Conservation (phyloP, 2,113 vertebrate species). For the Puffinus mauretanicus region DNA sequence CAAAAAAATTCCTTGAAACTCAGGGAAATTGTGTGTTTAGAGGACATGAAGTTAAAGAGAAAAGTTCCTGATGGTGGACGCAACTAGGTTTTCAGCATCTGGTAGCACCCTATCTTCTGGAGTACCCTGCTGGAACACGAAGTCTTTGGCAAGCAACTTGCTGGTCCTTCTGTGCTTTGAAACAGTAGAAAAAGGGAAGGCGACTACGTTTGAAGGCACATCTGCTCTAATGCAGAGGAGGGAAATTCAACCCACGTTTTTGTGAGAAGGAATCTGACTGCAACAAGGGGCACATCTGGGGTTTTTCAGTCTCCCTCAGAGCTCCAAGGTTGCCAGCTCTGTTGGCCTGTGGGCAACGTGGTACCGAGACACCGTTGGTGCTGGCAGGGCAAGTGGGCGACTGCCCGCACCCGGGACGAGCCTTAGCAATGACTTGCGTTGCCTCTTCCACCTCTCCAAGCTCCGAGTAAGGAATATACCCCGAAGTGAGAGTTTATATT, state of each 20-base stretch:
- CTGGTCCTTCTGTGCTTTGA: not conserved
- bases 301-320: not conserved
- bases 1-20: not conserved
- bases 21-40: not conserved
- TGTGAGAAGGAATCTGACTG: not conserved
- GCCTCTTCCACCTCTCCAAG: not conserved
- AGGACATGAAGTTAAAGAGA: not conserved
- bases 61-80: not conserved
- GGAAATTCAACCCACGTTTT: not conserved
- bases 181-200: not conserved
- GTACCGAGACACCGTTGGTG: fast-evolving
- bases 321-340: not conserved
- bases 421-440: not conserved
- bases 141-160: not conserved
- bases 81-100: not conserved
- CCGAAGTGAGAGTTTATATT: not conserved
- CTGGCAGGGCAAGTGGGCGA: not conserved
- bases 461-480: not conserved
- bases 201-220: fast-evolving
- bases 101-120: not conserved
- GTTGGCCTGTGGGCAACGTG: too few species aligned
- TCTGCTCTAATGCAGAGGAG: not conserved
- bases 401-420: not conserved
- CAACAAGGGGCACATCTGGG: not conserved
- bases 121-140: not conserved